phyloP scores from a whole-genome alignment of 1,140 invertebrate genomes.

The Formica exsecta region DNA sequence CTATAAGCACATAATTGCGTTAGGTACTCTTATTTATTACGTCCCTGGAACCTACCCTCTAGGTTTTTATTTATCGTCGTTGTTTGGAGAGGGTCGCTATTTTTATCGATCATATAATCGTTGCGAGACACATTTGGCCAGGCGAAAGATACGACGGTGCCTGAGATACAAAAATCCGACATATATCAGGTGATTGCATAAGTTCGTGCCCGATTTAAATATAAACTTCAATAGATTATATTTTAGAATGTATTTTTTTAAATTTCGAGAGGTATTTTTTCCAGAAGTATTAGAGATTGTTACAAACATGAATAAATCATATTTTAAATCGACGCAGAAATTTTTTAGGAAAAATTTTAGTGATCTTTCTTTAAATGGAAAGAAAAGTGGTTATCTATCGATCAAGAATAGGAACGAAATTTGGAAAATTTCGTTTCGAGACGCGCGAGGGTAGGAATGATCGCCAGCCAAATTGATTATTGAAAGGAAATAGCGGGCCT shows the following conservation, averaged over 20 bases:
- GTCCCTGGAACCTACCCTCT: constrained; percentile 60
- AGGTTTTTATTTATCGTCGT: constrained; percentile 76
- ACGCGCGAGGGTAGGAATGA: constrained; percentile 53
- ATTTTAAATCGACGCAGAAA: background rate
- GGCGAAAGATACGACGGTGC: constrained; percentile 25
- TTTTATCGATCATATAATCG: constrained; percentile 80
- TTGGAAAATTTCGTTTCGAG: constrained; percentile 29
- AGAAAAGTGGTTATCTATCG: constrained; percentile 4
- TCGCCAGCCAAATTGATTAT: constrained; percentile 75
- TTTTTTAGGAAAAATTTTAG: background rate
- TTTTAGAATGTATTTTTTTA: background rate
- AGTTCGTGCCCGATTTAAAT: no score
- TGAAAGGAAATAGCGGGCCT: constrained; percentile 64
- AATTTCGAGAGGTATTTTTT: background rate
- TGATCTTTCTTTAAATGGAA: constrained; percentile 4
- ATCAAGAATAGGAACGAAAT: constrained; percentile 52
- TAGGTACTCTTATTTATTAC: constrained; percentile 77
- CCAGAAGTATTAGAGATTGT: background rate
- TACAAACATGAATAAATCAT: background rate
- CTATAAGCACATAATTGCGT: constrained; percentile 77
- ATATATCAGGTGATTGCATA: no score
- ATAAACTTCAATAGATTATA: no score
- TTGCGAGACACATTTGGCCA: constrained; percentile 64
- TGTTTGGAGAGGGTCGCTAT: constrained; percentile 69
- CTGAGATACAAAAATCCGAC: constrained; percentile 35